A percentile compares a stretch with the other conserved stretches of the same genome.
Evolutionary conservation across 2,888 invertebrate genomes (phyloP).

Genomic region (Drosophila quasianomalipes): DNA sequence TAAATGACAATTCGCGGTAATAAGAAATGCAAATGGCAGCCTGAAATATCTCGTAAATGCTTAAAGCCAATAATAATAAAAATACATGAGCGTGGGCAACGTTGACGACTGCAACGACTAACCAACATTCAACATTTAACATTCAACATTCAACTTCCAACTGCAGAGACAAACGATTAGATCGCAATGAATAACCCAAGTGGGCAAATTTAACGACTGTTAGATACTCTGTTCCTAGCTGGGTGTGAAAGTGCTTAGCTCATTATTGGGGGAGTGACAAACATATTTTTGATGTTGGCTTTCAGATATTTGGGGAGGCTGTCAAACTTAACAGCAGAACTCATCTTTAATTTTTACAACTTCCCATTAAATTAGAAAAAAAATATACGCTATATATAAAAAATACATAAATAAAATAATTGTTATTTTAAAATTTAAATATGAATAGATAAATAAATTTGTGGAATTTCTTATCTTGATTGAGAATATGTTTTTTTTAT

Average conservation of each 20-base stretch:
- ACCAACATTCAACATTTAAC: slow-evolving; percentile 43
- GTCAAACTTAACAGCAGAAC: neutral
- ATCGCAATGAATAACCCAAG: slow-evolving; percentile 64
- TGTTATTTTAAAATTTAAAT: neutral
- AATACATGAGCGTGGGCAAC: slow-evolving; percentile 75
- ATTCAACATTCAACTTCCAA: slow-evolving; percentile 27
- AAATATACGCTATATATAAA: neutral
- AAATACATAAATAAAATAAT: neutral
- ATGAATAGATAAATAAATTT: neutral
- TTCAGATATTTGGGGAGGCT: no score
- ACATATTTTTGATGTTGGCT: no score
- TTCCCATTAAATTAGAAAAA: no score
- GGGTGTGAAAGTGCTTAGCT: neutral
- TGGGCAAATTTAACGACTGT: fast-evolving
- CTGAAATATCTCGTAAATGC: slow-evolving; percentile 64
- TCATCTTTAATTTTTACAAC: no score
- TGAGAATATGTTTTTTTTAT: neutral
- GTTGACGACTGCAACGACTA: slow-evolving; percentile 25
- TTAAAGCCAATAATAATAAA: slow-evolving; percentile 79
- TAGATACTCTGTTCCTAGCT: slow-evolving; percentile 14
- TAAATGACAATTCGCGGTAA: slow-evolving; percentile 74
- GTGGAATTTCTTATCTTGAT: neutral
- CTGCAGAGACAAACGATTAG: slow-evolving; percentile 65
- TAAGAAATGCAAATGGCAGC: slow-evolving; percentile 76
- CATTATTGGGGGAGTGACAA: neutral